Base-by-base conservation (phyloP, 2,888 invertebrate genomes). In the Lamellibrachia satsuma region DNA sequence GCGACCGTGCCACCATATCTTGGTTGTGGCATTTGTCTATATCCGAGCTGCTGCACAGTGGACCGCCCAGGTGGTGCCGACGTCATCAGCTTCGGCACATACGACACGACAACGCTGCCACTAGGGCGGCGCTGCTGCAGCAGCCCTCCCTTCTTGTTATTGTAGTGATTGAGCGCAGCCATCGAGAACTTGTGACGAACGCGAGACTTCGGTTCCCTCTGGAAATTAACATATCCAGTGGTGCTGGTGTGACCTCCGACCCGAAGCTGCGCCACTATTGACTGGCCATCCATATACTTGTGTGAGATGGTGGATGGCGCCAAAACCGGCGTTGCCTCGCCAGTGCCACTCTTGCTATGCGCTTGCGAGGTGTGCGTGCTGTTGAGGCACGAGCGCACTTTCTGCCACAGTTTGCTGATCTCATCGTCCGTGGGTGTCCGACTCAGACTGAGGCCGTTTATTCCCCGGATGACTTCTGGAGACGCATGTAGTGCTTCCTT, bases 351-450 rank as follows among this genome's bases (percentile, higher is more conserved):
- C 8, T 52, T 55, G 51, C 3, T 27, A 6, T 90, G 51, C 27
- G 55, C n/a, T n/a, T 51, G 22, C 8, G 92, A 15, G 39, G 39
- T 92, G 3, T 57, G n/a, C 11, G 55, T 90, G 52, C 15, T 75
- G 75, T 75, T 94, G 55, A 96, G 94, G 93, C 96, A 96, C n/a
- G 94, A 95, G 8, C 96, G 94, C 27, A 96, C 95, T 93, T 95
- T 96, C 92, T 96, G 95, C 96, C 96, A 96, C 55, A 96, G 93
- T 93, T 94, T 95, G 94, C 96, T 96, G 22, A 96, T 96, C 92
- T 96, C 96, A 90, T 96, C 96, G 93, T 96, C 96, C n/a, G 96
- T 96, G 2, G 96, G 96, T 3, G 96, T 96, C 57, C 95, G 93
- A 92, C 96, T 96, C 60, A 96, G 60, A 9, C 93, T 91, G n/a